Evolutionary conservation across 2,888 invertebrate genomes (phyloP), one percentile per base, ranked within the genome.

Genomic region (Drosophila percnosoma): DNA sequence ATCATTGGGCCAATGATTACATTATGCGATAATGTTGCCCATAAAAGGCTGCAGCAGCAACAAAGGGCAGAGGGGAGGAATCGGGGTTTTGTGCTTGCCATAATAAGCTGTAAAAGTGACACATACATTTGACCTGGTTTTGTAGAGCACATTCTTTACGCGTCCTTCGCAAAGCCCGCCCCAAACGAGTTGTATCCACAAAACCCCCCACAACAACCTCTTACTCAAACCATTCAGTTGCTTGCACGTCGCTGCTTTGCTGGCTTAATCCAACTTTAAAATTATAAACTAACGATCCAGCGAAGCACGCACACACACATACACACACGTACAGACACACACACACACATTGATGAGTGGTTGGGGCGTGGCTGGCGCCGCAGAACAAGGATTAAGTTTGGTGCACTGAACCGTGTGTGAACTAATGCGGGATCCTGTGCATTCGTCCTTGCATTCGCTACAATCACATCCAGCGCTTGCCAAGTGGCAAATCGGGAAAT

Each of bases 21-120:
- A 87, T 90, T 89, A 87, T 87, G 90, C 90, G 87, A 87, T 90
- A 87, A 87, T 87, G 90, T 84, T 78, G 85, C 77, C 75, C 89
- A 87, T 78, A 87, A 87, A 87, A 82, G 79, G 79, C 82, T 77
- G 85, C 83, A 73, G 87, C 55, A 64, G 77, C 61, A 70, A 51
- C 18, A 36, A 62, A 61, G 69, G 55, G 51, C 31, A 15, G 29
- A 36, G n/a, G 40, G 33, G 18, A 24, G 38, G 29, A 8, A 21
- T 18, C 7, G 42, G 29, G 10, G 45, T 7, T 21, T 21, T 36
- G 68, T 66, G 73, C 73, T 84, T 73, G 84, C 82, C 80, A 84
- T 87, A 87, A 90, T 87, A 87, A 87, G 87, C 87, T 90, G 87
- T 89, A 89, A 90, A 90, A 90, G 75, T 90, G 87, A 85, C 87